phyloP scores from a whole-genome alignment of 23 tunicate genomes.

The Botrylloides violaceus region DNA sequence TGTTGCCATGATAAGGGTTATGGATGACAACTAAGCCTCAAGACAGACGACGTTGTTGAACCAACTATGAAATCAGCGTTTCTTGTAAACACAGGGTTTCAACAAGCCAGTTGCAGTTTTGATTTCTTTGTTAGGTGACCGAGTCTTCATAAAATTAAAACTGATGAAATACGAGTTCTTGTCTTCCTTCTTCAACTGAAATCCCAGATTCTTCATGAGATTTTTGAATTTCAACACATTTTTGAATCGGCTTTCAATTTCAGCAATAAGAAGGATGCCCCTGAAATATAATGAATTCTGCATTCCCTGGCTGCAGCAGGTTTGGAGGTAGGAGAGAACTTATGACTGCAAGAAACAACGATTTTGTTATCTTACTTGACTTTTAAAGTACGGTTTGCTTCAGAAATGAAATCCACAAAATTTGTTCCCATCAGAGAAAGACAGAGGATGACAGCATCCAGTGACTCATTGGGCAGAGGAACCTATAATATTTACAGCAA shows the following conservation, averaged over 20 bases:
- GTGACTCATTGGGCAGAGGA: conserved; percentile 43
- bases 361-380: no score
- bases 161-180: conserved; percentile 52
- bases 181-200: conserved; percentile 37
- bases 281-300: conserved; percentile 11
- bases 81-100: conserved; percentile 49
- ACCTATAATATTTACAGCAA: conserved; percentile 27
- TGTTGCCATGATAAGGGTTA: no score
- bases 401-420: conserved; percentile 37
- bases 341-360: background rate
- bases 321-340: background rate
- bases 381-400: conserved; percentile 76
- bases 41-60: no score
- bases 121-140: background rate
- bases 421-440: conserved; percentile 85
- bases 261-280: conserved; percentile 63
- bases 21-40: no score
- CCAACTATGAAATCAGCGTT: conserved; percentile 37
- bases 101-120: conserved; percentile 10
- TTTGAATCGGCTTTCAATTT: conserved; percentile 73
- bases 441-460: conserved; percentile 77
- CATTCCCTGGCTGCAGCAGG: background rate
- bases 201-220: conserved; percentile 57
- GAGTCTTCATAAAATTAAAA: conserved; percentile 50
- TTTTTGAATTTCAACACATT: conserved; percentile 28